Conservation (phyloP, 2,797 vertebrate species). For the Schizothorax lantsangensis region DNA sequence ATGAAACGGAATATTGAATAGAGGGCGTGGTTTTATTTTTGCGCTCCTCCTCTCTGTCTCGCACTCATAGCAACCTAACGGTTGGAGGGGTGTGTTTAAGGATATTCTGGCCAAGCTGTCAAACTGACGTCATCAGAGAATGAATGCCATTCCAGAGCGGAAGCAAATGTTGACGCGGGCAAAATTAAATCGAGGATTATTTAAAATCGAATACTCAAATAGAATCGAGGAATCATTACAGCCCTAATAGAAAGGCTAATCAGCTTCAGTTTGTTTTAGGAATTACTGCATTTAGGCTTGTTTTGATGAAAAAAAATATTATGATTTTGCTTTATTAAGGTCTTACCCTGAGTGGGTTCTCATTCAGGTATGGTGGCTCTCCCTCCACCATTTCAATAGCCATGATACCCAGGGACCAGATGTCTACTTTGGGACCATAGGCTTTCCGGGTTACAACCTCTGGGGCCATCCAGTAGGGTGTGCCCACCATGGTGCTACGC, state of each 20-base stretch:
- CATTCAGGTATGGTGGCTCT: slow-evolving; percentile 91
- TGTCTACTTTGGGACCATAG: slow-evolving; percentile 90
- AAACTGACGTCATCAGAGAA: no score
- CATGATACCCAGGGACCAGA: slow-evolving; percentile 93
- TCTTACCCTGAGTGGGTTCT: slow-evolving; percentile 91
- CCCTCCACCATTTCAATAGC: slow-evolving; percentile 95
- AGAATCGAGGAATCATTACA: no score
- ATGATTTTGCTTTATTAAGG: background rate
- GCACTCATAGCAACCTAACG: no score
- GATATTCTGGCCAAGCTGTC: no score
- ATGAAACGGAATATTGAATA: no score
- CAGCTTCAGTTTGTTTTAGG: background rate
- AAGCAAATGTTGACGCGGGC: no score
- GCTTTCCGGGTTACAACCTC: slow-evolving; percentile 91
- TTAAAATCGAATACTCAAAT: no score
- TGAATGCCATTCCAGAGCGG: no score
- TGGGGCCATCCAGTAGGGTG: slow-evolving; percentile 92
- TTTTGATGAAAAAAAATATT: background rate
- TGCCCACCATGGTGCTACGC: slow-evolving; percentile 91
- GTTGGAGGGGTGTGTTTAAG: no score
- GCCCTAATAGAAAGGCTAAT: background rate
- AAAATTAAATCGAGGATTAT: no score
- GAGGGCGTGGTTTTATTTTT: no score
- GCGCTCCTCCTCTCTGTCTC: no score
- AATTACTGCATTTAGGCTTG: background rate